phyloP scores from a whole-genome alignment of 2,888 invertebrate species.

The Platypus cylindrus region DNA sequence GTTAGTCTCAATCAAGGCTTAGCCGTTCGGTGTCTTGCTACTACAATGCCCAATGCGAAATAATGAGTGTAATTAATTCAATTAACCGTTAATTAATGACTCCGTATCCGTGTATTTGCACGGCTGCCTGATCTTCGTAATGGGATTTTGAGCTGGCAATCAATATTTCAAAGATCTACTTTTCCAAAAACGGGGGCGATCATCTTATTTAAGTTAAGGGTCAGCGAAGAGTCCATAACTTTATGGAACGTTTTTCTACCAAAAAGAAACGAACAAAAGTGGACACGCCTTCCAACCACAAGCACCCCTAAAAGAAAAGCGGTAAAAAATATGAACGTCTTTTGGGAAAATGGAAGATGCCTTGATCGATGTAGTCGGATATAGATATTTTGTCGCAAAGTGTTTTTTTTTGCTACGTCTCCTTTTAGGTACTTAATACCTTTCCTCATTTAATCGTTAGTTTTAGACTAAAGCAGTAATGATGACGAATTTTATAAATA shows the following conservation, averaged over 20 bases:
- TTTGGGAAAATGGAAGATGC: no score
- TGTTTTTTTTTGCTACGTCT: no score
- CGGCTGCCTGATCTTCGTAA: slow-evolving; percentile 34
- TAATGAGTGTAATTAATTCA: slow-evolving; percentile 43
- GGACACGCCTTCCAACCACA: not conserved
- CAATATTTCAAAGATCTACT: slow-evolving; percentile 31
- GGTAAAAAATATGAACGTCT: no score
- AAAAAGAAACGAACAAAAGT: not conserved
- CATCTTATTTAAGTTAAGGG: slow-evolving; percentile 1
- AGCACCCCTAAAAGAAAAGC: no score
- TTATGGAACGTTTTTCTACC: not conserved
- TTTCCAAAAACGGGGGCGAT: slow-evolving; percentile 7
- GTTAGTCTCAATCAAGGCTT: slow-evolving; percentile 38
- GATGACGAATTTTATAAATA: no score
- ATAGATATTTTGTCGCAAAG: no score
- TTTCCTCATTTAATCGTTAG: no score
- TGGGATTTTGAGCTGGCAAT: slow-evolving; percentile 39
- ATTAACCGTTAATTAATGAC: slow-evolving; percentile 43
- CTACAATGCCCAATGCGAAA: slow-evolving; percentile 35
- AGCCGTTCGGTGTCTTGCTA: slow-evolving; percentile 29
- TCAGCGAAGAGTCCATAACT: slow-evolving; percentile 1
- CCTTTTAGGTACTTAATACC: no score
- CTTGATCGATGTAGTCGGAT: no score
- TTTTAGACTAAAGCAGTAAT: no score
- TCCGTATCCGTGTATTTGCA: slow-evolving; percentile 37